A percentile compares a stretch with the other conserved stretches of the same genome.
phyloP scores from a whole-genome alignment of 2,888 invertebrate species.

The Orchestes rusci region DNA sequence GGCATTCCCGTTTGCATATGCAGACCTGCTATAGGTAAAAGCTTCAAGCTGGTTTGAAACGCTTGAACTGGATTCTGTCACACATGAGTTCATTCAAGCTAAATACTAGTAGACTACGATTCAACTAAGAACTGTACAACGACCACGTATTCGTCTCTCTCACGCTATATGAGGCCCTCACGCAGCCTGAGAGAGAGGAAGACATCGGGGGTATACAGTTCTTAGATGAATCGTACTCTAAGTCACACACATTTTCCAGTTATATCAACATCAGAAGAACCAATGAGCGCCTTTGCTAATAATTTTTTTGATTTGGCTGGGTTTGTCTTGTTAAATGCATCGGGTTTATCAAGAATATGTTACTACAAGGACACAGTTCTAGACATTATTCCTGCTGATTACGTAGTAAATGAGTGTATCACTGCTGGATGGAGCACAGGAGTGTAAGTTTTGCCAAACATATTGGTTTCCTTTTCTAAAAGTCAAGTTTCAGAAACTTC shows the following conservation, averaged over 20 bases:
- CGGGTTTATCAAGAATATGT: slow-evolving; percentile 45
- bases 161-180: too few species aligned
- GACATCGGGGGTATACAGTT: too few species aligned
- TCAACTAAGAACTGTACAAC: too few species aligned
- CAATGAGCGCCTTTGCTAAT: slow-evolving; percentile 52
- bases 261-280: slow-evolving; percentile 29
- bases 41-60: background rate
- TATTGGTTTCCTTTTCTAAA: background rate
- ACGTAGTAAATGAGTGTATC: slow-evolving; percentile 66
- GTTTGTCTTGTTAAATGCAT: slow-evolving; percentile 26
- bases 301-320: slow-evolving; percentile 29
- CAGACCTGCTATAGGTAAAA: slow-evolving; percentile 56
- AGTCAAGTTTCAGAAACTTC: slow-evolving; percentile 4
- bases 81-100: too few species aligned
- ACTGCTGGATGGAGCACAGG: slow-evolving; percentile 42
- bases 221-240: too few species aligned
- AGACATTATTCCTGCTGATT: slow-evolving; percentile 68
- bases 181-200: too few species aligned
- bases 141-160: too few species aligned
- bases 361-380: slow-evolving; percentile 46
- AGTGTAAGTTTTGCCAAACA: slow-evolving; percentile 10
- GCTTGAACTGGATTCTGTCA: background rate
- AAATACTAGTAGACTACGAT: too few species aligned
- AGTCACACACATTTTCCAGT: too few species aligned
- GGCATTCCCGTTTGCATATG: slow-evolving; percentile 59